phyloP scores from a whole-genome alignment of 2,797 vertebrate genomes.

The Pangasius mekongensis region DNA sequence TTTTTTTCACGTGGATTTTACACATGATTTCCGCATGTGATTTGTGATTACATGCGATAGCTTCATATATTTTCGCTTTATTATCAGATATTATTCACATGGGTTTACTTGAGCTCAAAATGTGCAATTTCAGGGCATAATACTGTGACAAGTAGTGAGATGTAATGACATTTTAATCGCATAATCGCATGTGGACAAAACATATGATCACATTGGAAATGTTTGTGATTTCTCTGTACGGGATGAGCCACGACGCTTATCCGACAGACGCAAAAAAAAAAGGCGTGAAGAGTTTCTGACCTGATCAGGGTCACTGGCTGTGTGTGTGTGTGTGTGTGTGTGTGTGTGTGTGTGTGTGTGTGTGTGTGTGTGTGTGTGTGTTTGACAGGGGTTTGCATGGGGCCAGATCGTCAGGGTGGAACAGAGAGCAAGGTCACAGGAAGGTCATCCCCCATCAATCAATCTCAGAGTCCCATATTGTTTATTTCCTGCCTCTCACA shows the following conservation, averaged over 20 bases:
- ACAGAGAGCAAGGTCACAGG: constrained; percentile 66
- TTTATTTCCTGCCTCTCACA: constrained; percentile 49
- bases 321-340: too few species aligned
- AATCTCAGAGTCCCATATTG: constrained; percentile 51
- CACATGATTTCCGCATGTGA: not conserved
- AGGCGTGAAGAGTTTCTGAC: not conserved
- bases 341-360: not conserved
- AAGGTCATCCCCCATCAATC: constrained; percentile 69
- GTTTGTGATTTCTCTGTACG: not conserved
- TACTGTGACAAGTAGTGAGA: not conserved
- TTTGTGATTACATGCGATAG: not conserved
- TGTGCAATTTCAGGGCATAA: not conserved
- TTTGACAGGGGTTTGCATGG: constrained; percentile 58
- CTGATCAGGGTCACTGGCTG: constrained; percentile 40
- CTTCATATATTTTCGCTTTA: not conserved
- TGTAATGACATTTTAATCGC: not conserved
- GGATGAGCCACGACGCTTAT: not conserved
- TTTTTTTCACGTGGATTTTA: not conserved
- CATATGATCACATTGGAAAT: not conserved
- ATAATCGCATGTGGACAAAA: not conserved
- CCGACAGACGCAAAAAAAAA: not conserved
- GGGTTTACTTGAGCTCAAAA: not conserved
- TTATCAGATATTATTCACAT: not conserved
- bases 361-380: not conserved
- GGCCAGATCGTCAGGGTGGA: constrained; percentile 57